Evolutionary conservation across 64 coral and sea anemone genomes (phyloP).

Genomic region (Platygyra sinensis): DNA sequence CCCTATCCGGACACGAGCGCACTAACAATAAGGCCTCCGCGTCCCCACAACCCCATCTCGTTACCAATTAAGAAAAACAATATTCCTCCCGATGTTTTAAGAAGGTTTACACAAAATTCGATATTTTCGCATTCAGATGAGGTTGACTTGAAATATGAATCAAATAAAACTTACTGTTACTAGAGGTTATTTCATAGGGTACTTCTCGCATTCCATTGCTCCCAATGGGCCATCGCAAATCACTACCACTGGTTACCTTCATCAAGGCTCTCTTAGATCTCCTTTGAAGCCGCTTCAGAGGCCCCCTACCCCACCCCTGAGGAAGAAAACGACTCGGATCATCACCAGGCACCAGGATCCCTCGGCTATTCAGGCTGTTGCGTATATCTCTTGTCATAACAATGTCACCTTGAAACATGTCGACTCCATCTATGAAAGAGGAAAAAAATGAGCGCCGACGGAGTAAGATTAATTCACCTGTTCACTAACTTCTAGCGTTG

Average conservation of each 20-base stretch:
- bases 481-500: no score
- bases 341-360: slow-evolving; percentile 4
- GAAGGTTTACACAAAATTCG: no score
- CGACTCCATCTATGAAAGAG: background rate
- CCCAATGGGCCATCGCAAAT: slow-evolving; percentile 12
- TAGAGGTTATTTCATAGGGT: background rate
- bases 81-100: background rate
- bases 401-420: slow-evolving; percentile 29
- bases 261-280: slow-evolving; percentile 23
- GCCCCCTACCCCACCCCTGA: background rate
- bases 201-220: slow-evolving; percentile 3
- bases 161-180: background rate
- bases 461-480: background rate
- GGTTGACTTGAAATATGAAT: no score
- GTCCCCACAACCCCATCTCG: no score
- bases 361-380: background rate
- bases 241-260: background rate
- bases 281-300: background rate
- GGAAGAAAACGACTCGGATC: background rate
- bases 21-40: no score
- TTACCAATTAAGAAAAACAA: background rate
- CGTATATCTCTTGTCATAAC: background rate
- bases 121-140: no score
- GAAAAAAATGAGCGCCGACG: background rate
- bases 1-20: no score